Evolutionary conservation across 2,797 vertebrate species (phyloP).

Genomic region (Malacoraja senta): DNA sequence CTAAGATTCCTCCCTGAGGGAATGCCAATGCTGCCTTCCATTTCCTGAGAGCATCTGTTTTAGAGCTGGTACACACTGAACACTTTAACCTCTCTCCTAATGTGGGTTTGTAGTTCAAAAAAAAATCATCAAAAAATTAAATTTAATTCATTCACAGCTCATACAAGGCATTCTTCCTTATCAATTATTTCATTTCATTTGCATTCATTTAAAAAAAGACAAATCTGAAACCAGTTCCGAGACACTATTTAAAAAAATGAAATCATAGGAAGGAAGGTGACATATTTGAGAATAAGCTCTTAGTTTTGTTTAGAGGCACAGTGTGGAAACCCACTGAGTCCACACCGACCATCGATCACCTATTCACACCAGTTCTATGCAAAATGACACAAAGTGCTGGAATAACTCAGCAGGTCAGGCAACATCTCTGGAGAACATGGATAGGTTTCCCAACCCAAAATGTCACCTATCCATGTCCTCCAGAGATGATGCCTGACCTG

Average conservation of each 20-base stretch:
- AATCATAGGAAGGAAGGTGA: not conserved
- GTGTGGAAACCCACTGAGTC: too few relatives aligned
- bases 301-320: too few relatives aligned
- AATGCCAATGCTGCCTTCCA: not conserved
- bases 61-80: not conserved
- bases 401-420: too few relatives aligned
- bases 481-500: too few relatives aligned
- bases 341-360: too few relatives aligned
- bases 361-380: too few relatives aligned
- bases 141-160: not conserved
- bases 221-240: not conserved
- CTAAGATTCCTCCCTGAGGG: conserved; percentile 16
- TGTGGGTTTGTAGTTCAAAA: not conserved
- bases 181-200: not conserved
- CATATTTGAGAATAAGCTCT: not conserved
- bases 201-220: not conserved
- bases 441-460: too few relatives aligned
- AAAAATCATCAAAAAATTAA: too few relatives aligned
- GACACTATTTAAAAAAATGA: not conserved
- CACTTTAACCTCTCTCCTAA: not conserved
- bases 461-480: too few relatives aligned
- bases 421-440: too few relatives aligned
- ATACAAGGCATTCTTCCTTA: not conserved
- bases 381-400: too few relatives aligned
- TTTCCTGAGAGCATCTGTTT: not conserved